phyloP scores from a whole-genome alignment of 2,888 invertebrate species.

The Hofmannophila pseudospretella region DNA sequence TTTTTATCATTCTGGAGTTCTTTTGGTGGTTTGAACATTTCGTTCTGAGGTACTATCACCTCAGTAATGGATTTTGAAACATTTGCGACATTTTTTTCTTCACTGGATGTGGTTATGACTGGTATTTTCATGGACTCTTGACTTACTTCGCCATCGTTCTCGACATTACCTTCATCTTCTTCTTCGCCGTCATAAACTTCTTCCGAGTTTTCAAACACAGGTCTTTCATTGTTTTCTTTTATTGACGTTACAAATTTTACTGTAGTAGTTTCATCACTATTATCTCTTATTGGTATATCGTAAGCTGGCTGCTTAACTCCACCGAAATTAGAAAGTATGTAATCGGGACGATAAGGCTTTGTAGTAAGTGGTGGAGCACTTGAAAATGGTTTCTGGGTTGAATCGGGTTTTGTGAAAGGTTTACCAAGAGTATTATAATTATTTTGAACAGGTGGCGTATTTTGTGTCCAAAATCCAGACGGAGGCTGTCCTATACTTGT shows the following conservation, averaged over 20 bases:
- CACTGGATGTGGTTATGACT: conserved; percentile 56
- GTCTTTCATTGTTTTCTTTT: conserved; percentile 38
- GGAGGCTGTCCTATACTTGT: conserved; percentile 60
- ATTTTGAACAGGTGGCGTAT: conserved; percentile 18
- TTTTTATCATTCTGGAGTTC: conserved; percentile 28
- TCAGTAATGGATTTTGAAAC: conserved; percentile 33
- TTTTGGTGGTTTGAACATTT: conserved; percentile 31
- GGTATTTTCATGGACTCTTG: conserved; percentile 70
- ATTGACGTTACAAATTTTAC: conserved; percentile 16
- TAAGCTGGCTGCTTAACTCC: conserved; percentile 60
- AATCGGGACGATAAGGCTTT: conserved; percentile 44
- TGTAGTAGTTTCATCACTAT: conserved; percentile 57
- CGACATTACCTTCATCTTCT: conserved; percentile 36
- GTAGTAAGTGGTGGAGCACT: conserved; percentile 33
- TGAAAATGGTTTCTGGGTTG: conserved; percentile 28
- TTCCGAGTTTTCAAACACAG: conserved; percentile 62
- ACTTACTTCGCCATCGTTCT: conserved; percentile 62
- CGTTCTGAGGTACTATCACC: conserved; percentile 39
- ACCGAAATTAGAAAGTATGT: conserved; percentile 53
- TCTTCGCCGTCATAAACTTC: conserved; percentile 69
- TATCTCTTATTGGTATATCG: conserved; percentile 67
- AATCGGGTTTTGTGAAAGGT: conserved; percentile 48
- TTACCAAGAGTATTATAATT: conserved; percentile 52
- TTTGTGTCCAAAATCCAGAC: conserved; percentile 50
- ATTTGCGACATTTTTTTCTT: conserved; percentile 24